phyloP scores from a whole-genome alignment of 2,113 vertebrate genomes.

The Heliornis fulica region DNA sequence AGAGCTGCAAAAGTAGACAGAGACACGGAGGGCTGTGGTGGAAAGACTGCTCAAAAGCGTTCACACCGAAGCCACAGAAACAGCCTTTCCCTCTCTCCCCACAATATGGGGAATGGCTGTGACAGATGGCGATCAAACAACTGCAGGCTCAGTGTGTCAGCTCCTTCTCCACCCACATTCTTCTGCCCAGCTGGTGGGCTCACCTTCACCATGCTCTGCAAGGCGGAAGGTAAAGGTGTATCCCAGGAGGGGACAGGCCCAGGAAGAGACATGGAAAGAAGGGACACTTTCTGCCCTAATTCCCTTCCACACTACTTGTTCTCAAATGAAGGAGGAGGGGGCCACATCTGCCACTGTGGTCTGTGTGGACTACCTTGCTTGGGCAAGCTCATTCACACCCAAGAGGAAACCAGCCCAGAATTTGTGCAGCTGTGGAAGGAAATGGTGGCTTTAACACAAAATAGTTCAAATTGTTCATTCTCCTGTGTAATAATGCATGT shows the following conservation, averaged over 20 bases:
- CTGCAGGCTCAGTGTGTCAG: background rate
- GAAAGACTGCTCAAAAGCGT: background rate
- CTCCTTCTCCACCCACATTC: background rate
- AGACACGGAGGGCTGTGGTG: background rate
- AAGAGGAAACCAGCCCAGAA: background rate
- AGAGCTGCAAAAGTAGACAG: background rate
- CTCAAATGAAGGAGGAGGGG: background rate
- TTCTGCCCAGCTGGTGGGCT: background rate
- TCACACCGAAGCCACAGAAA: background rate
- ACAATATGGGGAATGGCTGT: rapidly evolving
- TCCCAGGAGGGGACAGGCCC: background rate
- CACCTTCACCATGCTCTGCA: background rate
- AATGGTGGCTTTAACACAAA: background rate
- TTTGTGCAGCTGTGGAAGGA: background rate
- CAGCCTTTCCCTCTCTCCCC: background rate
- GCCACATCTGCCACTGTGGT: background rate
- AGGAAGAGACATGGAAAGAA: background rate
- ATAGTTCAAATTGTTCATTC: background rate
- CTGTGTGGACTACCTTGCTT: background rate
- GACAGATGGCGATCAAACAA: rapidly evolving
- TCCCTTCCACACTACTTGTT: background rate
- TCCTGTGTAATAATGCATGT: background rate
- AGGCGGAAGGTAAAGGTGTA: background rate
- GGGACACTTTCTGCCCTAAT: background rate
- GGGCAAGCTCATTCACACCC: background rate